These are phyloP conservation scores for Diplogasteroides magnus DNA, from an alignment of 1,140 invertebrate species.

Conservation along the genomic window DNA sequence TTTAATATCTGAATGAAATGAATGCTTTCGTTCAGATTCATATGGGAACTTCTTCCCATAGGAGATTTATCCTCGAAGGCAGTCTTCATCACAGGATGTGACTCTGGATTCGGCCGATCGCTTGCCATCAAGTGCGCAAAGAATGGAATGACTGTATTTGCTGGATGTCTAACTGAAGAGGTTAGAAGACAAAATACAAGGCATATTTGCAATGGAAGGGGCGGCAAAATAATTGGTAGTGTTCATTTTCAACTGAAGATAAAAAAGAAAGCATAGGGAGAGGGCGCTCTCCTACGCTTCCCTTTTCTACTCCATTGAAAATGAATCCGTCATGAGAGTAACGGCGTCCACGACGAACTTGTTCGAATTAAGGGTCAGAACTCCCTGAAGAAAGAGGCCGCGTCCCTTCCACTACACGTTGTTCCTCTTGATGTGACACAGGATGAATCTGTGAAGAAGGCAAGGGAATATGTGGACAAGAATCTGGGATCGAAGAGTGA, in stretches of 20 bases:
- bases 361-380: conserved; percentile 20
- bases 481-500: conserved; percentile 17
- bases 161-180: conserved; percentile 36
- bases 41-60: conserved; percentile 17
- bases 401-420: conserved; percentile 3
- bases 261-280: too few relatives aligned
- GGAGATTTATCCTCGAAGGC: conserved; percentile 23
- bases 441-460: conserved; percentile 33
- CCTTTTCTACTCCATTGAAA: too few relatives aligned
- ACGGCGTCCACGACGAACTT: background rate
- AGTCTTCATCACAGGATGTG: conserved; percentile 40
- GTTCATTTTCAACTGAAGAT: too few relatives aligned
- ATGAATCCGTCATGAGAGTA: too few relatives aligned
- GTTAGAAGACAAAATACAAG: conserved; percentile 15
- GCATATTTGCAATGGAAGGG: too few relatives aligned
- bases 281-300: too few relatives aligned
- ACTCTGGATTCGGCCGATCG: conserved; percentile 36
- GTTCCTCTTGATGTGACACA: conserved; percentile 34
- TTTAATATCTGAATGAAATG: background rate
- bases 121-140: conserved; percentile 30
- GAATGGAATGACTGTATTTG: conserved; percentile 34
- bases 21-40: conserved; percentile 17
- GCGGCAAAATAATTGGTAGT: too few relatives aligned
- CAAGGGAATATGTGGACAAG: conserved; percentile 24
- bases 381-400: conserved; percentile 19